Conservation (phyloP, 64 coral and sea anemone species). For the Cladopsammia gracilis region DNA sequence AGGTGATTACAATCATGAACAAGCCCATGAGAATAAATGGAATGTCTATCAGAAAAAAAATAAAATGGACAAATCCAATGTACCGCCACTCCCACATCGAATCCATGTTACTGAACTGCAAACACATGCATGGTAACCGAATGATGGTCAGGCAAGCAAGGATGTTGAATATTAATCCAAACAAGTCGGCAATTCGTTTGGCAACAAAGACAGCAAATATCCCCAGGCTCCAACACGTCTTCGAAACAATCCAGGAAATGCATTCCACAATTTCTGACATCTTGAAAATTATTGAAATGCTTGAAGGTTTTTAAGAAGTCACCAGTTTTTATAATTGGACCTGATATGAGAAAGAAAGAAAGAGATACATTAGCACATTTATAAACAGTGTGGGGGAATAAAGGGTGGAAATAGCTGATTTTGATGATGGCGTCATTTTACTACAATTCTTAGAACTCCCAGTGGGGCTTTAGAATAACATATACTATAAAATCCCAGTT, state of each 20-base stretch:
- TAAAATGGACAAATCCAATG: slow-evolving; percentile 82
- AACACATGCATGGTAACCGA: slow-evolving; percentile 82
- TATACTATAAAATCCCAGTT: too few relatives aligned
- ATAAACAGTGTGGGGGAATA: too few relatives aligned
- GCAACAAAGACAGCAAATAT: slow-evolving; percentile 84
- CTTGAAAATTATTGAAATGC: slow-evolving; percentile 1
- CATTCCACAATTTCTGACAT: slow-evolving; percentile 99
- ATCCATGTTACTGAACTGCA: slow-evolving; percentile 77
- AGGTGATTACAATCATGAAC: slow-evolving; percentile 62
- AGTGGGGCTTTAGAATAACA: too few relatives aligned
- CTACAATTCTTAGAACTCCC: too few relatives aligned
- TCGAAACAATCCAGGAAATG: slow-evolving; percentile 91
- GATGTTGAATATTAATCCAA: slow-evolving; percentile 93
- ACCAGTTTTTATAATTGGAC: not conserved
- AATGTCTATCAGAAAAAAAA: slow-evolving; percentile 91
- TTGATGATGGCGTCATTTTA: too few relatives aligned
- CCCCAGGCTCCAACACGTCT: slow-evolving; percentile 93
- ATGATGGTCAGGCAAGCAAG: slow-evolving; percentile 93
- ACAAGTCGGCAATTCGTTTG: slow-evolving; percentile 77
- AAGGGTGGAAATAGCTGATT: too few relatives aligned
- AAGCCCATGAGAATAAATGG: slow-evolving; percentile 89
- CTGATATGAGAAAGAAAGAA: slow-evolving; percentile 1
- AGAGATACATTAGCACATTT: too few relatives aligned
- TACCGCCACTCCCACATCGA: slow-evolving; percentile 77
- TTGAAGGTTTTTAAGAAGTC: not conserved